Base-by-base conservation (phyloP, 2,113 vertebrate genomes). In the Zapornia atra region DNA sequence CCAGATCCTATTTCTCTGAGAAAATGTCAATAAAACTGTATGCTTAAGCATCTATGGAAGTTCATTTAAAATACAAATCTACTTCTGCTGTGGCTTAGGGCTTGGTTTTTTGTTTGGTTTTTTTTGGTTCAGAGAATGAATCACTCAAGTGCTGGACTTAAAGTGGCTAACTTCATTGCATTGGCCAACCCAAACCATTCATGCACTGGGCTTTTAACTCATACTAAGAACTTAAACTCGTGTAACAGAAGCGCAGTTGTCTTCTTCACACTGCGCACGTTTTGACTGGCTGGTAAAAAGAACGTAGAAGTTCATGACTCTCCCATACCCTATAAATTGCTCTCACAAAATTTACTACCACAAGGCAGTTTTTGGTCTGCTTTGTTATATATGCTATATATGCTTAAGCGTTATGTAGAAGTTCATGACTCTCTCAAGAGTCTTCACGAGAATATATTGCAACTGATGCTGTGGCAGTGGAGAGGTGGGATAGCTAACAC, bases 241-340 rank as follows among this genome's bases (percentile, higher is more conserved):
- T 84, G 72, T 42, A 75, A 91, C 88, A 54, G 40, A 90, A 60
- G 88, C 46, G 54, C 87, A 75, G 0, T 20, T 46, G 78, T 91
- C 90, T 51, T 10, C 77, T 88, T 98, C 98, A 98, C 94, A 97
- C 91, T 0, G 97, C 97, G 96, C 98, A 98, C 0, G 48, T 98
- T 92, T 97, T 98, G 60, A 96, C 77, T 42, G 98, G 95, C 89
- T 98, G 98, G 93, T 97, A 95, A 94, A 97, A 82, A 61, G 97
- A 97, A 4, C 86, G 96, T 46, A 98, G 95, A 53, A 98, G 97
- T 85, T 96, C 95, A 1, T 98, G 97, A 57, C 81, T 97, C 60
- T 98, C 98, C 8, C 85, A 8, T 44, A 44, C 44, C 7, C 13
- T 44, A 17, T 44, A 44, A 15, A 44, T 14, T 44, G 44, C 13